Conservation (phyloP, 2,888 invertebrate genomes). For the Odontocolon sp. region DNA sequence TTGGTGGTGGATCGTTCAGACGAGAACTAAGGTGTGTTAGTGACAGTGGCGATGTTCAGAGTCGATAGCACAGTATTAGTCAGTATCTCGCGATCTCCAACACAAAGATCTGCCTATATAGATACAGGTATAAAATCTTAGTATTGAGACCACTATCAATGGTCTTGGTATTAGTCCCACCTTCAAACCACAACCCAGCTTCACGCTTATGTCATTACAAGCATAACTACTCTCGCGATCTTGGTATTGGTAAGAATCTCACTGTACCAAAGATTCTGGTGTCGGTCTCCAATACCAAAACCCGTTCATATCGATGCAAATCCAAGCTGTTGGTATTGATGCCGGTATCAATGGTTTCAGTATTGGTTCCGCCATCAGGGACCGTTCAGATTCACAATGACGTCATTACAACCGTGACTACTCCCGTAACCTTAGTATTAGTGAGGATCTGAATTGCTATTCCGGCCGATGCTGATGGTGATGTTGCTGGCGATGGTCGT, state of each 20-base stretch:
- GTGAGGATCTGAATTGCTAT: slow-evolving; percentile 35
- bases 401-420: slow-evolving; percentile 41
- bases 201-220: background rate
- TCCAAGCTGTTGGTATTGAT: slow-evolving; percentile 24
- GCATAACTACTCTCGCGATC: background rate
- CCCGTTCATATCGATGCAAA: no score
- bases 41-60: slow-evolving; percentile 33
- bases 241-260: slow-evolving; percentile 17
- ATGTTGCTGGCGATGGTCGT: slow-evolving; percentile 61
- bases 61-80: background rate
- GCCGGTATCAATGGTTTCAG: slow-evolving; percentile 3
- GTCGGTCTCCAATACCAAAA: no score
- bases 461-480: slow-evolving; percentile 27
- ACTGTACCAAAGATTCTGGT: no score
- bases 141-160: no score
- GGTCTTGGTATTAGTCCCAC: background rate
- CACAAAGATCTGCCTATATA: slow-evolving; percentile 25
- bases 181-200: background rate
- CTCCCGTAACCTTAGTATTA: slow-evolving; percentile 20
- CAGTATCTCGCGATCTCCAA: slow-evolving; percentile 12
- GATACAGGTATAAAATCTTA: no score
- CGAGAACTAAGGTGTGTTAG: slow-evolving; percentile 37
- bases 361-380: slow-evolving; percentile 39
- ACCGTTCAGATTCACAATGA: slow-evolving; percentile 22
- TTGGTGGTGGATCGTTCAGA: slow-evolving; percentile 48